phyloP scores from a whole-genome alignment of 1,140 invertebrate genomes.

The Brevipalpus yothersi region DNA sequence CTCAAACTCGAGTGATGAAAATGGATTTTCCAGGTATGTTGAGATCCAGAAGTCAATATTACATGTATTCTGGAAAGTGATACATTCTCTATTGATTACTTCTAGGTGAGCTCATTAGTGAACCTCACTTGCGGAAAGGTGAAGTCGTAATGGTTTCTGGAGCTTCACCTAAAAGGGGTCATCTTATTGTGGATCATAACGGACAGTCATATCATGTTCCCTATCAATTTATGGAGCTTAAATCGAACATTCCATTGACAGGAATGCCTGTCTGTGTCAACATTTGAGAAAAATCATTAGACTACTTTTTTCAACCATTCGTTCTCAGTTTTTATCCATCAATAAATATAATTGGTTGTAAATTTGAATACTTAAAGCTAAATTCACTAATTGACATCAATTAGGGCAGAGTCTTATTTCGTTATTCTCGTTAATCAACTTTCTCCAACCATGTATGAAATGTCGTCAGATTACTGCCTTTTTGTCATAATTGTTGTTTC shows the following conservation, averaged over 20 bases:
- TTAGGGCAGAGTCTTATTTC: too few species aligned
- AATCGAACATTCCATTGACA: background rate
- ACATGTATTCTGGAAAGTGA: background rate
- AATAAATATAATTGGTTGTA: too few species aligned
- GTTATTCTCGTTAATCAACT: too few species aligned
- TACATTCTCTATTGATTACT: background rate
- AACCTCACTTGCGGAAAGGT: slow-evolving; percentile 42
- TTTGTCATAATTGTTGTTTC: too few species aligned
- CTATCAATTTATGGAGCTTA: slow-evolving; percentile 54
- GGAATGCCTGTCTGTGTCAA: too few species aligned
- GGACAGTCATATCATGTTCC: slow-evolving; percentile 53
- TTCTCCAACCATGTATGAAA: too few species aligned
- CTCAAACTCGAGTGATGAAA: slow-evolving; percentile 69
- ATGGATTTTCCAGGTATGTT: slow-evolving; percentile 48
- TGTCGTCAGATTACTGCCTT: too few species aligned
- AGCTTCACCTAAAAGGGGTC: slow-evolving; percentile 46
- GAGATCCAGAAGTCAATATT: background rate
- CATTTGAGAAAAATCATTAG: too few species aligned
- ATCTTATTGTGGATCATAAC: slow-evolving; percentile 35
- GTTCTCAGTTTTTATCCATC: too few species aligned
- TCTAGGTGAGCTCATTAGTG: slow-evolving; percentile 13
- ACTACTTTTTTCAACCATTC: too few species aligned
- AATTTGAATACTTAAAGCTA: too few species aligned
- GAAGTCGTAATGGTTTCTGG: slow-evolving; percentile 56
- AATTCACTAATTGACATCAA: too few species aligned